These are phyloP conservation scores for Gymnoscelis rufifasciata DNA, from an alignment of 2,888 invertebrate genomes.

Conservation along the genomic window DNA sequence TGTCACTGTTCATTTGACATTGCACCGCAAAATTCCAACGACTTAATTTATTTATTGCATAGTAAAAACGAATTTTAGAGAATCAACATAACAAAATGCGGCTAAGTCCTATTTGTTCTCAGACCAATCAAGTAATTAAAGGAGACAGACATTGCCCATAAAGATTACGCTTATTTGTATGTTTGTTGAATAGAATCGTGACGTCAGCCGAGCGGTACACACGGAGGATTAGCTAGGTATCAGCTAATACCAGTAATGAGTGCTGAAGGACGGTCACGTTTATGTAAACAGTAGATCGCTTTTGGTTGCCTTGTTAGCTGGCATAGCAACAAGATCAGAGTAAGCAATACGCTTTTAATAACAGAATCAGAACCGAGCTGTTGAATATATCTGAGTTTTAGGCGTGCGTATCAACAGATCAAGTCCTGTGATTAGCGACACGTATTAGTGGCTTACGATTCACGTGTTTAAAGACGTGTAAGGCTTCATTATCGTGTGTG, in stretches of 20 bases:
- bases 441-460: neutral
- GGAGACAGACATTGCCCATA: constrained; percentile 11
- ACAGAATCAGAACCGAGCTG: too few species aligned
- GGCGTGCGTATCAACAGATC: neutral
- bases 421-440: neutral
- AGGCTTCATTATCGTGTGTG: neutral
- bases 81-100: neutral
- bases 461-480: neutral
- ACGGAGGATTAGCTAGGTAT: constrained; percentile 24
- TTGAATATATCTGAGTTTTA: too few species aligned
- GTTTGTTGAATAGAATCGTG: constrained; percentile 3
- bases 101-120: neutral
- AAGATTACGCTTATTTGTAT: constrained; percentile 12
- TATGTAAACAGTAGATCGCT: constrained; percentile 1
- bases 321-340: neutral
- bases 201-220: constrained; percentile 15
- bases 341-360: neutral
- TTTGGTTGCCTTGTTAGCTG: neutral
- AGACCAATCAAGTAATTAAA: constrained; percentile 7
- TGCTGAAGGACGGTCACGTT: constrained; percentile 21
- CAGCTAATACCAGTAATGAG: constrained; percentile 27
- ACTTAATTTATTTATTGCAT: too few species aligned
- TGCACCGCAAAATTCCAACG: too few species aligned
- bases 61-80: too few species aligned
- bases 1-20: too few species aligned